phyloP scores from a whole-genome alignment of 2,113 vertebrate genomes.

The Hippocampus barbouri region DNA sequence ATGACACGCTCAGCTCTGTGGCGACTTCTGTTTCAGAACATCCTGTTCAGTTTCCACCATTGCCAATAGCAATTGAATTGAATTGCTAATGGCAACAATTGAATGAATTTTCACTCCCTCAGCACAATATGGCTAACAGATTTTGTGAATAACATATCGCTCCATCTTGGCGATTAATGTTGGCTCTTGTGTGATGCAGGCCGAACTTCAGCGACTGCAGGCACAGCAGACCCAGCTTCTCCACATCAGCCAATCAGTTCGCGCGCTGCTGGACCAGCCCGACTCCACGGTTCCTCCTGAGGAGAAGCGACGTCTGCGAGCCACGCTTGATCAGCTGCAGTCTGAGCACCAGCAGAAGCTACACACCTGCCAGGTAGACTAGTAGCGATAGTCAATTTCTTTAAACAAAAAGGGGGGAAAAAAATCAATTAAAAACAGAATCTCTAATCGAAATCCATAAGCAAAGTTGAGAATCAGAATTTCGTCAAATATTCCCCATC shows the following conservation, averaged over 20 bases:
- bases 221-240: slow-evolving; percentile 87
- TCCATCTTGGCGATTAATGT: not conserved
- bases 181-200: slow-evolving; percentile 56
- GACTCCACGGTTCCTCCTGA: slow-evolving; percentile 70
- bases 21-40: too few species aligned
- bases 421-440: too few species aligned
- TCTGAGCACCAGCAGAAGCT: slow-evolving; percentile 74
- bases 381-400: too few species aligned
- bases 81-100: too few species aligned
- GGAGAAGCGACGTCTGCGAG: slow-evolving; percentile 73
- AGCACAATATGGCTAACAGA: not conserved
- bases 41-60: too few species aligned
- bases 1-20: too few species aligned
- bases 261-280: slow-evolving; percentile 77
- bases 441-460: too few species aligned
- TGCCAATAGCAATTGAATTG: too few species aligned
- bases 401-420: too few species aligned
- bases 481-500: not conserved
- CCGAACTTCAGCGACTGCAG: slow-evolving; percentile 83
- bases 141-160: not conserved
- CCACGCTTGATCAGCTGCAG: slow-evolving; percentile 75
- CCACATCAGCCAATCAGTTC: slow-evolving; percentile 80
- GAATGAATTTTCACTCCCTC: too few species aligned
- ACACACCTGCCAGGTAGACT: slow-evolving; percentile 71
- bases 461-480: too few species aligned